Conservation (phyloP, 2,888 invertebrate genomes). For the Catocala sponsa region DNA sequence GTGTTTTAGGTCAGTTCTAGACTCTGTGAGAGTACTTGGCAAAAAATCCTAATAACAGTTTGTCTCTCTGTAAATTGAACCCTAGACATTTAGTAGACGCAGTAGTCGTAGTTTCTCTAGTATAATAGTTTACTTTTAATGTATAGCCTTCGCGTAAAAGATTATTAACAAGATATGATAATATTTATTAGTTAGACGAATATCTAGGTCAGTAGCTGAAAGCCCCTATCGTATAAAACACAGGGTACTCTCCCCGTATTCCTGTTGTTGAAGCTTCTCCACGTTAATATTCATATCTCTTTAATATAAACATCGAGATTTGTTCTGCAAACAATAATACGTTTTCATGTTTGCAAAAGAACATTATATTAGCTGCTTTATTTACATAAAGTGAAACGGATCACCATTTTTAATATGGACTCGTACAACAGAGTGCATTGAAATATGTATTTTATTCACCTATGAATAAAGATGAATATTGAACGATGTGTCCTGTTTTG, state of each 20-base stretch:
- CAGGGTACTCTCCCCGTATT: not conserved
- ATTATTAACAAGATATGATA: too few species aligned
- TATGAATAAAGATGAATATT: not conserved
- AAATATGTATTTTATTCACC: not conserved
- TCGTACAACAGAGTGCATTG: not conserved
- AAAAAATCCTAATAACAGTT: too few species aligned
- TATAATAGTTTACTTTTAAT: too few species aligned
- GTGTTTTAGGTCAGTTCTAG: too few species aligned
- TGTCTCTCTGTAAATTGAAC: too few species aligned
- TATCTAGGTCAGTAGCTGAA: too few species aligned
- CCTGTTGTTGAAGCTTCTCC: not conserved
- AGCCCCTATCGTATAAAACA: too few species aligned
- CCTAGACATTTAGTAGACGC: too few species aligned
- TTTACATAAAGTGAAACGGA: slow-evolving; percentile 37
- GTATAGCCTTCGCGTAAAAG: too few species aligned
- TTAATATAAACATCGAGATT: slow-evolving; percentile 25
- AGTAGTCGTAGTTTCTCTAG: too few species aligned
- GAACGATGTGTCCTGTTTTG: not conserved
- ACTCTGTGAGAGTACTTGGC: too few species aligned
- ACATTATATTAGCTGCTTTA: slow-evolving; percentile 41
- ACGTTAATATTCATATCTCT: slow-evolving; percentile 15
- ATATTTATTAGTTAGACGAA: too few species aligned
- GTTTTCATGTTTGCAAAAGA: slow-evolving; percentile 27
- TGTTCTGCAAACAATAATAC: slow-evolving; percentile 28
- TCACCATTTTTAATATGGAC: slow-evolving; percentile 29